Percentiles rank a stretch among this genome's conserved stretches.
Conservation (phyloP, 2,797 vertebrate genomes). For the Emydoidea blandingii region DNA sequence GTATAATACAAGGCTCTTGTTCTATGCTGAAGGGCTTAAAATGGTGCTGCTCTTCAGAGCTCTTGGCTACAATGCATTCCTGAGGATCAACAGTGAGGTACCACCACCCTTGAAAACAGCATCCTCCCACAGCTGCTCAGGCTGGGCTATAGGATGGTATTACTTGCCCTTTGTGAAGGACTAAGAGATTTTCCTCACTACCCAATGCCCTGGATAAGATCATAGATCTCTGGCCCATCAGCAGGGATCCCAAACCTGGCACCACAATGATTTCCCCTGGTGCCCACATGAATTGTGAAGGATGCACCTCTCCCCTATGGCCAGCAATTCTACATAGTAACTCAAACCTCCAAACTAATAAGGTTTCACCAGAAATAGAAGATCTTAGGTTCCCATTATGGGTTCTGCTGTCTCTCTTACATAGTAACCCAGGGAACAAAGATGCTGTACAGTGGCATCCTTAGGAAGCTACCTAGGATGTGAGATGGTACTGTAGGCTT, state of each 20-base stretch:
- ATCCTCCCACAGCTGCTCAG: background rate
- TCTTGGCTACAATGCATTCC: background rate
- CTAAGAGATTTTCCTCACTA: background rate
- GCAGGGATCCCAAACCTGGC: background rate
- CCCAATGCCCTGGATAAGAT: background rate
- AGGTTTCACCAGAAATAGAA: background rate
- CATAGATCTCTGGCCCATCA: background rate
- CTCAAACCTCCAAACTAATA: background rate
- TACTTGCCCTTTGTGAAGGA: background rate
- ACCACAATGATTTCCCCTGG: background rate
- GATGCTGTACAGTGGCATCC: too few relatives aligned
- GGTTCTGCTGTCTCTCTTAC: background rate
- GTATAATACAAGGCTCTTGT: too few relatives aligned
- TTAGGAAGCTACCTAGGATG: background rate
- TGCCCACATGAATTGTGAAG: background rate
- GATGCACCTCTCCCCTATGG: background rate
- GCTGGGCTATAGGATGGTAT: background rate
- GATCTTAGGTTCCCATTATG: too few relatives aligned
- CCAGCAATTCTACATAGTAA: background rate
- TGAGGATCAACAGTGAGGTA: background rate
- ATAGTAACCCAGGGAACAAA: too few relatives aligned
- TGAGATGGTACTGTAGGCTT: background rate
- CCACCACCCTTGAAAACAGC: background rate
- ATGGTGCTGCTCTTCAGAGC: too few relatives aligned
- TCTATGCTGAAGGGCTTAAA: too few relatives aligned